Conservation (phyloP, 2,797 vertebrate genomes). For the Acrossocheilus fasciatus region DNA sequence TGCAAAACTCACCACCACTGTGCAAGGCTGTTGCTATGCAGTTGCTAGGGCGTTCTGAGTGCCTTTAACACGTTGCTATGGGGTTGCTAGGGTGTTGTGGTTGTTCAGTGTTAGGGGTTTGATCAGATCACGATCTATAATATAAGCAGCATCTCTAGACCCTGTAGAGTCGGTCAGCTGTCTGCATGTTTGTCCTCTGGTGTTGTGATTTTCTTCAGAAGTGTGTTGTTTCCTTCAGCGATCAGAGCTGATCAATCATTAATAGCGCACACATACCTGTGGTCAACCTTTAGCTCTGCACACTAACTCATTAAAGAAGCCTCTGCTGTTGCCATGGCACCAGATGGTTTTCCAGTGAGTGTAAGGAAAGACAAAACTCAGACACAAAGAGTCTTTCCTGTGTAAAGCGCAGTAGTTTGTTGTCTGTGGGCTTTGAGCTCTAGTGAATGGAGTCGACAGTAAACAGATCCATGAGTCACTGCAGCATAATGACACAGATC, state of each 20-base stretch:
- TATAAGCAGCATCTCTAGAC: too few species aligned
- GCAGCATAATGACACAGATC: slow-evolving; percentile 67
- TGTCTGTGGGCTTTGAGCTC: slow-evolving; percentile 8
- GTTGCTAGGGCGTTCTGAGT: neutral
- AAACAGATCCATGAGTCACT: slow-evolving; percentile 50
- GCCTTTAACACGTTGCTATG: too few species aligned
- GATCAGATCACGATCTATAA: too few species aligned
- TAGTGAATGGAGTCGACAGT: slow-evolving; percentile 51
- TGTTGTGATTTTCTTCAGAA: slow-evolving; percentile 54
- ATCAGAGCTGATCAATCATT: slow-evolving; percentile 78
- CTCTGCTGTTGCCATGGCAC: slow-evolving; percentile 77
- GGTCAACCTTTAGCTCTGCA: slow-evolving; percentile 79
- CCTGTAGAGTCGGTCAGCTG: neutral
- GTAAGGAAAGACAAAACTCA: slow-evolving; percentile 64
- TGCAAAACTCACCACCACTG: neutral
- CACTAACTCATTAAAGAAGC: slow-evolving; percentile 81
- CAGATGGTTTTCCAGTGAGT: slow-evolving; percentile 65
- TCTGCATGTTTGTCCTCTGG: neutral
- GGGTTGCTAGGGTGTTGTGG: neutral
- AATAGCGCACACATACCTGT: slow-evolving; percentile 77
- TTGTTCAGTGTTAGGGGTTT: neutral
- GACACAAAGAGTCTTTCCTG: slow-evolving; percentile 14
- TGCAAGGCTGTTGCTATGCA: neutral
- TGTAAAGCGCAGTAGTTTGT: neutral
- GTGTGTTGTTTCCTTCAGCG: slow-evolving; percentile 63